phyloP scores from a whole-genome alignment of 2,797 vertebrate species.

The Eremophila alpestris region DNA sequence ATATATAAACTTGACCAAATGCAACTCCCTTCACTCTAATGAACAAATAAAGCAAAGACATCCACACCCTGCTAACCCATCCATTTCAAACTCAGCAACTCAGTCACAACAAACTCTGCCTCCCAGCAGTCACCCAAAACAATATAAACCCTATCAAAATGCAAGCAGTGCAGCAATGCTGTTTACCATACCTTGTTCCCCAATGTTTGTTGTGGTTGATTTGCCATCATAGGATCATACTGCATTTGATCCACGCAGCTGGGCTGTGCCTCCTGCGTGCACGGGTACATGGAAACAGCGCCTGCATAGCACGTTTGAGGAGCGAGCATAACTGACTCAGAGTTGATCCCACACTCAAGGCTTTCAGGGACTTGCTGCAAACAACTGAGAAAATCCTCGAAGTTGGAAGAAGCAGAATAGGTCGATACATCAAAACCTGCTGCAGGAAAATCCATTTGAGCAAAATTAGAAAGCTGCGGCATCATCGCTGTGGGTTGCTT shows the following conservation, averaged over 20 bases:
- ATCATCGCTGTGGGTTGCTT: slow-evolving; percentile 40
- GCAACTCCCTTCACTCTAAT: not conserved
- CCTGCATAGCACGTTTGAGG: slow-evolving; percentile 74
- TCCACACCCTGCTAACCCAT: not conserved
- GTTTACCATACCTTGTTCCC: slow-evolving; percentile 75
- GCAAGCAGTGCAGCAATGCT: not conserved
- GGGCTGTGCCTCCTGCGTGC: slow-evolving; percentile 65
- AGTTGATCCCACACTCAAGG: slow-evolving; percentile 60
- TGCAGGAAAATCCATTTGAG: slow-evolving; percentile 73
- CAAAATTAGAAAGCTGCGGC: slow-evolving; percentile 64
- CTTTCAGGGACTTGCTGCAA: slow-evolving; percentile 74
- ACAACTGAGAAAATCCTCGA: slow-evolving; percentile 79
- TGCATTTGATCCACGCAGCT: slow-evolving; percentile 51
- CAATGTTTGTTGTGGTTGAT: slow-evolving; percentile 65
- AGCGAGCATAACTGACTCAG: slow-evolving; percentile 43
- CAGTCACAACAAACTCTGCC: not conserved
- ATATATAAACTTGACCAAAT: not conserved
- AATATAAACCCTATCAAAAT: not conserved
- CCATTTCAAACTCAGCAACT: not conserved
- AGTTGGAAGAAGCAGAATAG: slow-evolving; percentile 61
- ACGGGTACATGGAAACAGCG: slow-evolving; percentile 78
- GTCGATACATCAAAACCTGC: slow-evolving; percentile 69
- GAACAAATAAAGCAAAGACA: not conserved
- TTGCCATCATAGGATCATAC: slow-evolving; percentile 28
- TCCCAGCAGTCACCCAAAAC: not conserved